Percentiles rank a stretch among this genome's conserved stretches.
Evolutionary conservation across 2,113 vertebrate genomes (phyloP).

Genomic region (Pelusios castaneus): DNA sequence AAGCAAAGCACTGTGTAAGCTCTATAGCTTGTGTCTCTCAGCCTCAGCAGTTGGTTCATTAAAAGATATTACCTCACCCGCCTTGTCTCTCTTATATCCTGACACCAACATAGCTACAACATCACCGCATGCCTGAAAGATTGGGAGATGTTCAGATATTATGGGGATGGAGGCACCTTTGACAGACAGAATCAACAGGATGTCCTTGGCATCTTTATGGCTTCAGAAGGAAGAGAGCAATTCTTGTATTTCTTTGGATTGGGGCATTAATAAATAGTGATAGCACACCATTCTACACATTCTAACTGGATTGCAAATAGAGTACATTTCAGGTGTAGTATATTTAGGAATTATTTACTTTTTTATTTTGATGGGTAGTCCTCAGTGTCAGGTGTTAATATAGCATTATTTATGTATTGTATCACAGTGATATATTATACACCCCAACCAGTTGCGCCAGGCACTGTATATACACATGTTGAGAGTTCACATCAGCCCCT

Average conservation of each 20-base stretch:
- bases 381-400: neutral
- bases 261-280: neutral
- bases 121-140: neutral
- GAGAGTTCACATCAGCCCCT: slow-evolving; percentile 11
- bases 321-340: neutral
- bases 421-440: neutral
- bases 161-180: neutral
- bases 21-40: too few relatives aligned
- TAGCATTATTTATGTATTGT: neutral
- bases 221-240: neutral
- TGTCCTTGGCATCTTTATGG: neutral
- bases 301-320: neutral
- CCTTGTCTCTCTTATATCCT: neutral
- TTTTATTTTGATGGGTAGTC: neutral
- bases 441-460: neutral
- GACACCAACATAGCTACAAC: neutral
- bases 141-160: neutral
- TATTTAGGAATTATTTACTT: neutral
- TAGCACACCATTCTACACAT: neutral
- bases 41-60: too few relatives aligned
- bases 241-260: neutral
- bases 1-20: too few relatives aligned
- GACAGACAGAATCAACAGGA: neutral
- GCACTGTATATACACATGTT: neutral
- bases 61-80: neutral